Evolutionary conservation across 2,797 vertebrate species (phyloP).

Genomic region (Myotis daubentonii): DNA sequence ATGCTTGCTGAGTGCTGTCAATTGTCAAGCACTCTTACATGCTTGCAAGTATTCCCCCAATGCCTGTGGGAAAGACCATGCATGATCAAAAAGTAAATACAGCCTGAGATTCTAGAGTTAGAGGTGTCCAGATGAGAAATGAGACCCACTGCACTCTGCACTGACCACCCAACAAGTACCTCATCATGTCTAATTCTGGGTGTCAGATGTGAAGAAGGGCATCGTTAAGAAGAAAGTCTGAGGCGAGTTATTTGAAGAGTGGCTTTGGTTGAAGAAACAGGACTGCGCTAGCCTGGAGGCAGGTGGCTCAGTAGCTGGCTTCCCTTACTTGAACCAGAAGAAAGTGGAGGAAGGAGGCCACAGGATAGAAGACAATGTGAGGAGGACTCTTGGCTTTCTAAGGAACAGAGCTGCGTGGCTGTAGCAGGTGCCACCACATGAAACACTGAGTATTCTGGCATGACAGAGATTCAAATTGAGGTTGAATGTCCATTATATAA

Average conservation of each 20-base stretch:
- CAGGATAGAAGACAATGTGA: not conserved
- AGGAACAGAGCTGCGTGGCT: not conserved
- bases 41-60: not conserved
- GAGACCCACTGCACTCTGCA: not conserved
- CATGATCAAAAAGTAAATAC: not conserved
- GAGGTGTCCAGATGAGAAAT: not conserved
- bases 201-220: not conserved
- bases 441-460: not conserved
- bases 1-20: not conserved
- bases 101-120: not conserved
- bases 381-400: not conserved
- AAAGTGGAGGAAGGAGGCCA: not conserved
- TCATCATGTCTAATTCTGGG: not conserved
- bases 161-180: not conserved
- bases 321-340: not conserved
- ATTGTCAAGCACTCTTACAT: not conserved
- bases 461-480: not conserved
- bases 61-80: not conserved
- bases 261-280: not conserved
- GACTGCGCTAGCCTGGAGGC: not conserved
- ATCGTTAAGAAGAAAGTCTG: not conserved
- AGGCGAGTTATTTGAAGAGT: not conserved
- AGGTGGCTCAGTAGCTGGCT: not conserved
- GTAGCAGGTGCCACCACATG: accelerated
- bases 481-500: not conserved